A percentile compares a stretch with the other conserved stretches of the same genome.
Conservation (phyloP, 2,797 vertebrate genomes). For the Pipistrellus kuhlii region DNA sequence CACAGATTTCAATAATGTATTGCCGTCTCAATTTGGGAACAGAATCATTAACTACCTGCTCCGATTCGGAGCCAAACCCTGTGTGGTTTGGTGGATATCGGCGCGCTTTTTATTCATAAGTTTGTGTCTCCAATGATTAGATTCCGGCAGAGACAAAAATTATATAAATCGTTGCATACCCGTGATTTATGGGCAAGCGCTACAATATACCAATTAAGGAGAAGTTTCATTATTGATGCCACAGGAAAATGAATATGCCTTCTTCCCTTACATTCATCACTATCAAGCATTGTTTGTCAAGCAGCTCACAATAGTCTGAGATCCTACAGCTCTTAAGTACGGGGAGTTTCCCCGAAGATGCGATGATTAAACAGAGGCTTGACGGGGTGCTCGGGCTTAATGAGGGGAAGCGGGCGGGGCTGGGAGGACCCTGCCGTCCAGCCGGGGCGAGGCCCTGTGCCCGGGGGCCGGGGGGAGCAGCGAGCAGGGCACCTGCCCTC, state of each 20-base stretch:
- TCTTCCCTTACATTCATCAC: neutral
- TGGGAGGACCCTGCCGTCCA: neutral
- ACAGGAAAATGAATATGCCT: neutral
- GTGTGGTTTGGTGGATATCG: conserved; percentile 47
- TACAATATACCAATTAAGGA: conserved; percentile 12
- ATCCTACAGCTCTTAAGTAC: neutral
- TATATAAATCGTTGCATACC: conserved; percentile 18
- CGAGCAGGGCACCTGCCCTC: neutral
- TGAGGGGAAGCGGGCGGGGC: neutral
- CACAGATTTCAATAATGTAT: conserved; percentile 67
- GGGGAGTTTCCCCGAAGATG: neutral
- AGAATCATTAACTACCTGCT: conserved; percentile 65
- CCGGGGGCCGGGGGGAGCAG: neutral
- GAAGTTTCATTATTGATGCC: conserved; percentile 38
- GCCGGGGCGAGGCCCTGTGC: neutral
- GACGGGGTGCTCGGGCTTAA: neutral
- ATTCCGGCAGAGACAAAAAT: neutral
- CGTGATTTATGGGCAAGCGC: conserved; percentile 40
- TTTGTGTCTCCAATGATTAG: conserved; percentile 58
- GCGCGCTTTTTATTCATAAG: conserved; percentile 44
- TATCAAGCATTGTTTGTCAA: neutral
- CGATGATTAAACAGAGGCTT: neutral
- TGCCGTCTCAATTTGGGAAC: conserved; percentile 1
- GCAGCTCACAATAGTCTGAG: neutral
- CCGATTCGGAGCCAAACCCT: conserved; percentile 53